phyloP scores from a whole-genome alignment of 2,113 vertebrate genomes.

The Oryctolagus cuniculus region DNA sequence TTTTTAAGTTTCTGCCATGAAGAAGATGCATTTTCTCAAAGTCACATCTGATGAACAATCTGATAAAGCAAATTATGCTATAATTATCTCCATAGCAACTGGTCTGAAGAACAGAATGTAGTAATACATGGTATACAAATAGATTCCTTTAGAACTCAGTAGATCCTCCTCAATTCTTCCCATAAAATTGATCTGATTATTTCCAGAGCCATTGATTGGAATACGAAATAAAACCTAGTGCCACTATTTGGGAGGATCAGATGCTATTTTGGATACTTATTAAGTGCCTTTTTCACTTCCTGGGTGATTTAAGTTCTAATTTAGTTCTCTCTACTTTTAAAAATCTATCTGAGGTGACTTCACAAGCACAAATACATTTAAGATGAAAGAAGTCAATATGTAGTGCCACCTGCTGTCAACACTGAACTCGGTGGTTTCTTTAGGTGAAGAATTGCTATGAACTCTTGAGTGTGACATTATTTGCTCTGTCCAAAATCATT shows the following conservation, averaged over 20 bases:
- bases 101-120: not conserved
- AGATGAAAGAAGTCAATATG: constrained; percentile 37
- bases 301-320: not conserved
- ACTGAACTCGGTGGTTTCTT: not conserved
- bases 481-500: not conserved
- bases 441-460: not conserved
- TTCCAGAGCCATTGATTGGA: not conserved
- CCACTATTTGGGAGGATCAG: not conserved
- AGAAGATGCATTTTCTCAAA: constrained; percentile 24
- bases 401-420: constrained; percentile 57
- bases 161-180: constrained; percentile 5
- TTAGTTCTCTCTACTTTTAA: not conserved
- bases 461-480: not conserved
- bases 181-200: not conserved
- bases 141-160: not conserved
- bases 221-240: not conserved
- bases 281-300: not conserved
- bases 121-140: not conserved
- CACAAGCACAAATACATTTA: not conserved
- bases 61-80: not conserved
- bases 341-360: not conserved
- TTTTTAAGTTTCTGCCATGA: constrained; percentile 25
- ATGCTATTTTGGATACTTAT: constrained; percentile 18
- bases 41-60: constrained; percentile 33
- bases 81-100: constrained; percentile 65